A percentile compares a stretch with the other conserved stretches of the same genome.
Evolutionary conservation across 2,113 vertebrate genomes (phyloP).

Genomic region (Neofelis nebulosa): DNA sequence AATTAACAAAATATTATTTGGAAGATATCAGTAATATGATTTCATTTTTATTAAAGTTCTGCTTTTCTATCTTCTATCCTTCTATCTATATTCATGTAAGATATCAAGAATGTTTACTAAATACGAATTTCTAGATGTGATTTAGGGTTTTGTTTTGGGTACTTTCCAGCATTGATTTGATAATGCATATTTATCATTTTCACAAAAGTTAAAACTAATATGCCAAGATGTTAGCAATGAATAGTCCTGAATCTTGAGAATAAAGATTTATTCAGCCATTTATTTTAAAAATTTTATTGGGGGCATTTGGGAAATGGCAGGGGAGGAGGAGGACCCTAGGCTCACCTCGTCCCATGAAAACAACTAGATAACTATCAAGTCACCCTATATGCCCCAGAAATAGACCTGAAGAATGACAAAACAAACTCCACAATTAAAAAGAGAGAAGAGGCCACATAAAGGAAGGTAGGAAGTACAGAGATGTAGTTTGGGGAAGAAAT

Average conservation of each 20-base stretch:
- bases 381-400: neutral
- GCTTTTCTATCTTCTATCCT: neutral
- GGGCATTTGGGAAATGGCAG: neutral
- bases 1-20: neutral
- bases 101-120: neutral
- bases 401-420: neutral
- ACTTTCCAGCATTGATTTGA: neutral
- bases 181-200: neutral
- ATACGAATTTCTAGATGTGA: constrained; percentile 2
- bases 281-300: neutral
- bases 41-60: neutral
- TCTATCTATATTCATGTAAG: neutral
- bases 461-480: neutral
- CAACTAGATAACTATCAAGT: neutral
- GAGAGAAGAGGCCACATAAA: neutral
- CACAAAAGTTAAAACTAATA: constrained; percentile 2
- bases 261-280: neutral
- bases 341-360: neutral
- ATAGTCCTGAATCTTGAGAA: neutral
- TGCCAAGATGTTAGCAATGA: neutral
- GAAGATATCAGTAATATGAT: neutral
- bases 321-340: neutral
- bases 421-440: neutral
- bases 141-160: neutral
- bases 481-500: neutral